These are phyloP conservation scores for Halocaridina rubra DNA, from an alignment of 2,888 invertebrate genomes.

Conservation along the genomic window DNA sequence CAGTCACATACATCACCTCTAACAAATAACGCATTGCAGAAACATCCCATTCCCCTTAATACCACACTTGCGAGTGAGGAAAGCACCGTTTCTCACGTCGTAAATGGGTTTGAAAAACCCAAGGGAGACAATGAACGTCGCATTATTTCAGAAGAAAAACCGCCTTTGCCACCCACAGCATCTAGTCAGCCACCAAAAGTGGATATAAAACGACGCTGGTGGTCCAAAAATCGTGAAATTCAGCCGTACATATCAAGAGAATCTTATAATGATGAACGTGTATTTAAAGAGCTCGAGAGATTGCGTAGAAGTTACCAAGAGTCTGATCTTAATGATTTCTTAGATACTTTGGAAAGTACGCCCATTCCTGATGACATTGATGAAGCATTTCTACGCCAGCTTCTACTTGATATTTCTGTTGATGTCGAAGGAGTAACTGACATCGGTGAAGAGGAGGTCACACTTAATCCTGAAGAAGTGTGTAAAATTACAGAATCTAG, in stretches of 20 bases:
- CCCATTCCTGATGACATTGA: slow-evolving; percentile 46
- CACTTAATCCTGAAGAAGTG: background rate
- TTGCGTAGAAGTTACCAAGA: slow-evolving; percentile 56
- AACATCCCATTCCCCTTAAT: too few species aligned
- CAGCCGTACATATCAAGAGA: slow-evolving; percentile 60
- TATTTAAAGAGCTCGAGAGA: slow-evolving; percentile 55
- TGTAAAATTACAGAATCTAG: background rate
- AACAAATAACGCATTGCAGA: too few species aligned
- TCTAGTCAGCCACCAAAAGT: slow-evolving; percentile 27
- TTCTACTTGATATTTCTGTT: slow-evolving; percentile 45
- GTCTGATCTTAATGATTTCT: slow-evolving; percentile 58
- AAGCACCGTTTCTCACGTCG: too few species aligned
- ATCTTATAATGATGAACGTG: slow-evolving; percentile 54
- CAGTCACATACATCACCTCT: too few species aligned
- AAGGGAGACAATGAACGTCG: too few species aligned
- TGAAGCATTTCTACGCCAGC: slow-evolving; percentile 51
- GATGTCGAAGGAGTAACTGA: slow-evolving; percentile 25
- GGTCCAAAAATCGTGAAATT: slow-evolving; percentile 40
- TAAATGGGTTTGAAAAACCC: too few species aligned
- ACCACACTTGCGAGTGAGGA: too few species aligned
- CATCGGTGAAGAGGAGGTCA: background rate
- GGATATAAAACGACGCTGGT: slow-evolving; percentile 45
- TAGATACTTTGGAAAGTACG: slow-evolving; percentile 56
- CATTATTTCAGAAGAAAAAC: slow-evolving; percentile 32
- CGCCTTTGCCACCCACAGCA: slow-evolving; percentile 49